Base-by-base conservation (phyloP, 2,113 vertebrate species). In the Periophthalmus modestus region DNA sequence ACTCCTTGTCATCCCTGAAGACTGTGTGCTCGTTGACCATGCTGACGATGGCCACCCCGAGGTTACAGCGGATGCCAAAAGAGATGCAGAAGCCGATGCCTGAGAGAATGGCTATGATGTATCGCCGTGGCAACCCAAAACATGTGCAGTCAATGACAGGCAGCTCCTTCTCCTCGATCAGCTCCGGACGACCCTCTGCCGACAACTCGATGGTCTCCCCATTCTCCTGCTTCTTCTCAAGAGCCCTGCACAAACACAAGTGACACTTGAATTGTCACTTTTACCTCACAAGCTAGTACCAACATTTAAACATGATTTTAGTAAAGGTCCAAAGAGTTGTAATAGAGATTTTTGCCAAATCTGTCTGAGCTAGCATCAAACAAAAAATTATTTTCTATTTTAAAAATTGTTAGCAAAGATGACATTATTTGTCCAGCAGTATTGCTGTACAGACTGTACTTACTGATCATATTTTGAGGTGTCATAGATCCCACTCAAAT, bases 1-100 rank as follows among this genome's bases (percentile, higher is more conserved):
- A 83, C 39, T 94, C 82, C 85, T 97, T 96, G 87, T 94, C 91
- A 65, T 94, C 94, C 65, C 81, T 92, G 66, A 87, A 92, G 81
- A 94, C 78, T 0, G 95, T 96, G 84, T 96, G 96, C 85, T 96
- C 96, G 92, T 97, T 97, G 82, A 97, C 96, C 96, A 97, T 97
- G 91, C 95, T 96, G 66, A 97, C 96, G 7, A 97, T 95, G 85
- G 96, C 96, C 84, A 97, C 96, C 0, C 96, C 96, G 78, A 97
- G 82, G 89, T 97, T 97, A 88, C 96, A 97, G 39, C 96, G 93
- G 90, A 97, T 97, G 10, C 96, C 96, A 2, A 97, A 97, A 77
- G 95, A 96, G 88, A 97, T 97, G 80, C 96, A 97, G 91, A 97
- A 97, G 16, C 96, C 96, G 21, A 97, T 77, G 6, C 96, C 96